Conservation (phyloP, 2,113 vertebrate genomes). For the Thalassoma bifasciatum region DNA sequence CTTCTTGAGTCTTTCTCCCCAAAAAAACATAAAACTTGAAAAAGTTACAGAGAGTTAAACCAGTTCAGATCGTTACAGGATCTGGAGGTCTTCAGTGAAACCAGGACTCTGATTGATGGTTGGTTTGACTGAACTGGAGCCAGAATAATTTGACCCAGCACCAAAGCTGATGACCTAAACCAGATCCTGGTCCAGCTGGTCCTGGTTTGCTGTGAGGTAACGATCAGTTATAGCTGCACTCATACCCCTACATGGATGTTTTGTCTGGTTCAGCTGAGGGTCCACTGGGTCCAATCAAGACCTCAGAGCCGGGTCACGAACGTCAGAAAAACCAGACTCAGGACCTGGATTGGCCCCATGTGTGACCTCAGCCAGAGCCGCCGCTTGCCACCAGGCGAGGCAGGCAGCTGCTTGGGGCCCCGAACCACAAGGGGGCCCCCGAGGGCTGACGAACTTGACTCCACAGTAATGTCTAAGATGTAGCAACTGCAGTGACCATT, state of each 20-base stretch:
- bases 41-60: neutral
- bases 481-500: too few relatives aligned
- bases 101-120: constrained; percentile 23
- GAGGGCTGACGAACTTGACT: too few relatives aligned
- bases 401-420: too few relatives aligned
- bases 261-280: constrained; percentile 19
- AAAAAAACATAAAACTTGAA: too few relatives aligned
- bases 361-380: constrained; percentile 31
- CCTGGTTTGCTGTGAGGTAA: constrained; percentile 9
- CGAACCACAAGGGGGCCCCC: too few relatives aligned
- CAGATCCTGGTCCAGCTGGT: constrained; percentile 19
- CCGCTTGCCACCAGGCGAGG: too few relatives aligned
- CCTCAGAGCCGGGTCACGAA: constrained; percentile 10
- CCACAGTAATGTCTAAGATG: too few relatives aligned
- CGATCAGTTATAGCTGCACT: constrained; percentile 21
- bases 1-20: too few relatives aligned
- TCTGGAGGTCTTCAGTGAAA: constrained; percentile 85
- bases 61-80: constrained; percentile 76
- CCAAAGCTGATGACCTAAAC: constrained; percentile 35
- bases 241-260: constrained; percentile 46
- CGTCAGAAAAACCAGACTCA: constrained; percentile 27
- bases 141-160: constrained; percentile 25
- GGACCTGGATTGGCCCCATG: neutral
- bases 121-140: constrained; percentile 22
- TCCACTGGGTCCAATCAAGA: neutral